A percentile compares a stretch with the other conserved stretches of the same genome.
phyloP scores from a whole-genome alignment of 2,797 vertebrate genomes.

The Staurois parvus region DNA sequence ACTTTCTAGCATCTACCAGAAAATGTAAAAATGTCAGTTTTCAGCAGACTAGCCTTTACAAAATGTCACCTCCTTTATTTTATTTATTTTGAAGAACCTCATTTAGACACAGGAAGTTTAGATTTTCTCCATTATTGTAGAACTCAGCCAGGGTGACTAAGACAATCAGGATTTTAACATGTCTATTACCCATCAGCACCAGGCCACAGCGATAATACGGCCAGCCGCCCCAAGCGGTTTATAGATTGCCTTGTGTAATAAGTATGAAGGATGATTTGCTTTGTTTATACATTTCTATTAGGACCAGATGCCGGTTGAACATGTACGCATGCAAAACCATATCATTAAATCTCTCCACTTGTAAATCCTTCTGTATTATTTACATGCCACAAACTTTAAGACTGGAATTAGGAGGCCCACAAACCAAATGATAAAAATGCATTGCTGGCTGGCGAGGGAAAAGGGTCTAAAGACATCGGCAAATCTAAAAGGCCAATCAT shows the following conservation, averaged over 20 bases:
- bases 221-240: not conserved
- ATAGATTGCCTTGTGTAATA: not conserved
- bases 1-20: too few relatives aligned
- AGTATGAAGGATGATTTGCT: not conserved
- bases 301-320: constrained; percentile 6
- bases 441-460: not conserved
- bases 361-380: constrained; percentile 10
- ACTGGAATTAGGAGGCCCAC: not conserved
- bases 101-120: not conserved
- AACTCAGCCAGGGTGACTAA: not conserved
- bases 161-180: not conserved
- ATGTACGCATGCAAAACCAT: not conserved
- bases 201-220: not conserved
- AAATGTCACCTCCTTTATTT: not conserved
- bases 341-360: constrained; percentile 5
- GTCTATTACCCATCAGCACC: not conserved
- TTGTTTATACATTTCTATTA: constrained; percentile 36
- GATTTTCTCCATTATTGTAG: not conserved
- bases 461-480: not conserved
- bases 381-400: constrained; percentile 21
- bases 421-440: not conserved
- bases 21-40: not conserved
- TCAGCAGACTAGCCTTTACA: not conserved
- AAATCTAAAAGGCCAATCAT: not conserved
- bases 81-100: not conserved